Base-by-base conservation (phyloP, 92 coral and sea anemone genomes). In the Plumapathes pennacea region DNA sequence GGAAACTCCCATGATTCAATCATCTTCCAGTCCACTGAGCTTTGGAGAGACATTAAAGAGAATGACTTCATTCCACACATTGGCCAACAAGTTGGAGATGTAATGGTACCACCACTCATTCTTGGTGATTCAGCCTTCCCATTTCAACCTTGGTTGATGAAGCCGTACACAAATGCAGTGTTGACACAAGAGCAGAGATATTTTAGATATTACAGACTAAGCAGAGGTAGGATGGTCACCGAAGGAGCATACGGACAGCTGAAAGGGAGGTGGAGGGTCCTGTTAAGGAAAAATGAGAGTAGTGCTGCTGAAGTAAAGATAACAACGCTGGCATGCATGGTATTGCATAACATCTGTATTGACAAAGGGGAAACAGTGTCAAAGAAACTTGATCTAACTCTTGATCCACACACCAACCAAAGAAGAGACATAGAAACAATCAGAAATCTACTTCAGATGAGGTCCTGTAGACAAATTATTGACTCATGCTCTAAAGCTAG, bases 261-360 rank as follows among this genome's bases (percentile, higher is more conserved):
- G 12, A 77, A 77, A 44, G 84, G 84, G 36, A 69, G 84, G 49
- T 68, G 77, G 84, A 17, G 78, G 50, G 43, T 78, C 18, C 50
- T 78, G 21, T n/a, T 59, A 9, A 60, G 85, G 44, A 70, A 62
- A 40, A 51, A 63, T 70, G 78, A 78, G 39, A 61, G 85, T 39
- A 60, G 27, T 46, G 46, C 33, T 51, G 67, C 47, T 13, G 69
- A 78, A 62, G 56, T 69, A 19, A 69, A 25, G 41, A 60, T 40
- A 60, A 55, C 78, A 4, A 53, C 67, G 15, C 78, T 77, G 23
- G 66, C 72, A 51, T 61, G 78, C 43, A 43, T 77, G 57, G 85
- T 69, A 10, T 62, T 77, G 29, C 72, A 61, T 50, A 77, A 69
- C 41, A 39, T 77, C 15, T 67, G 83, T 27, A 65, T 56, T 63